Conservation (phyloP, 1,140 invertebrate species). For the Drosophila obscura region DNA sequence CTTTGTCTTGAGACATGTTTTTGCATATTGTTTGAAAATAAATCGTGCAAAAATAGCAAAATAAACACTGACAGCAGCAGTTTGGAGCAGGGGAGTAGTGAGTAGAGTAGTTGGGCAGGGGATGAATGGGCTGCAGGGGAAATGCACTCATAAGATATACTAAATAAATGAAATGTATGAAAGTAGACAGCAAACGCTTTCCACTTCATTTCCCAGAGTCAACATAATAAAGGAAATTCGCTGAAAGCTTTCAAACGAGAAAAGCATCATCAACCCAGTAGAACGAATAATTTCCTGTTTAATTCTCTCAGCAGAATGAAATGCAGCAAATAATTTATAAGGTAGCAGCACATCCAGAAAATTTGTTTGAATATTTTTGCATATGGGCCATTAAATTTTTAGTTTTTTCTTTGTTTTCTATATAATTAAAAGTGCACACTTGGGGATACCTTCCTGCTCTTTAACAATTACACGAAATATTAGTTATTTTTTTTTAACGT, state of each 20-base stretch:
- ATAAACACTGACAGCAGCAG: constrained; percentile 11
- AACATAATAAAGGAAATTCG: constrained; percentile 65
- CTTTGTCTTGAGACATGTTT: constrained; percentile 15
- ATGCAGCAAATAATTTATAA: constrained; percentile 1
- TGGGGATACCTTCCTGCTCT: too few relatives aligned
- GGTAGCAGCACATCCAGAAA: background rate
- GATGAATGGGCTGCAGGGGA: too few relatives aligned
- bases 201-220: constrained; percentile 58
- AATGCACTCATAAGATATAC: too few relatives aligned
- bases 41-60: constrained; percentile 35
- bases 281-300: constrained; percentile 62
- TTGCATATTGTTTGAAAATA: constrained; percentile 40
- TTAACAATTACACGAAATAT: too few relatives aligned
- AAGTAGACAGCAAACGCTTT: constrained; percentile 55
- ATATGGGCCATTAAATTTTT: background rate
- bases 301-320: constrained; percentile 37
- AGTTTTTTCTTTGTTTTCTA: background rate
- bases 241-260: constrained; percentile 7
- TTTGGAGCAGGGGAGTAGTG: too few relatives aligned
- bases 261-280: constrained; percentile 1
- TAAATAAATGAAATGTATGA: constrained; percentile 49
- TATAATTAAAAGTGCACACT: too few relatives aligned
- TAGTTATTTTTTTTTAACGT: too few relatives aligned
- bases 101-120: too few relatives aligned
- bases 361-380: background rate